phyloP scores from a whole-genome alignment of 30 jellyfish, hydroid and myxozoan species.

The Catostylus mosaicus region DNA sequence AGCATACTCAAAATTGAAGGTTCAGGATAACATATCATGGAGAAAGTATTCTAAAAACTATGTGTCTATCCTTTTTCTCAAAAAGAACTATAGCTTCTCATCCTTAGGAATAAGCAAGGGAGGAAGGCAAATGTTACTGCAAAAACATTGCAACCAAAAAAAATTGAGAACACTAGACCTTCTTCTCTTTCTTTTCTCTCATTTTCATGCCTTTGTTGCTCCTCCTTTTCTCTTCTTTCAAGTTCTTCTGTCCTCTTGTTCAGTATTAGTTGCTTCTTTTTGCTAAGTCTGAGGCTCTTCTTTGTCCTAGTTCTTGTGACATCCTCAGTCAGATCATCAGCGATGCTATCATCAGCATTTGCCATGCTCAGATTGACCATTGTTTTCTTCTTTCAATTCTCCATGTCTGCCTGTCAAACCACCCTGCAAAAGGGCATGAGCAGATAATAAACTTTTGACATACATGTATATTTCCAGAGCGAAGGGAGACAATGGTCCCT shows the following conservation, averaged over 20 bases:
- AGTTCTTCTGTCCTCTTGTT: slow-evolving; percentile 31
- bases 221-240: slow-evolving; percentile 39
- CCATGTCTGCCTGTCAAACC: background rate
- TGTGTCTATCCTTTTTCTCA: too few species aligned
- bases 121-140: too few species aligned
- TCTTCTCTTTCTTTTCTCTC: slow-evolving; percentile 48
- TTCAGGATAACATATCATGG: too few species aligned
- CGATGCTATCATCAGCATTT: slow-evolving; percentile 19
- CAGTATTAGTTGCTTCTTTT: slow-evolving; percentile 36
- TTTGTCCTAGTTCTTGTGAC: slow-evolving; percentile 39
- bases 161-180: slow-evolving; percentile 5
- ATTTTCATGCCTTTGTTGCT: slow-evolving; percentile 32
- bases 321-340: slow-evolving; percentile 22
- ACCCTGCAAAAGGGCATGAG: too few species aligned
- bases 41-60: too few species aligned
- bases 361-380: slow-evolving; percentile 57
- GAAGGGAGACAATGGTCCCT: too few species aligned
- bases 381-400: background rate
- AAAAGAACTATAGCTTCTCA: too few species aligned
- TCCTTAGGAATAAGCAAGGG: too few species aligned
- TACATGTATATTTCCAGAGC: too few species aligned
- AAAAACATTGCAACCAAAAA: background rate
- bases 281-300: slow-evolving; percentile 64
- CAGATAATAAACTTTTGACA: too few species aligned
- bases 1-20: too few species aligned